phyloP scores from a whole-genome alignment of 1,140 invertebrate genomes.

The Caerostris extrusa region DNA sequence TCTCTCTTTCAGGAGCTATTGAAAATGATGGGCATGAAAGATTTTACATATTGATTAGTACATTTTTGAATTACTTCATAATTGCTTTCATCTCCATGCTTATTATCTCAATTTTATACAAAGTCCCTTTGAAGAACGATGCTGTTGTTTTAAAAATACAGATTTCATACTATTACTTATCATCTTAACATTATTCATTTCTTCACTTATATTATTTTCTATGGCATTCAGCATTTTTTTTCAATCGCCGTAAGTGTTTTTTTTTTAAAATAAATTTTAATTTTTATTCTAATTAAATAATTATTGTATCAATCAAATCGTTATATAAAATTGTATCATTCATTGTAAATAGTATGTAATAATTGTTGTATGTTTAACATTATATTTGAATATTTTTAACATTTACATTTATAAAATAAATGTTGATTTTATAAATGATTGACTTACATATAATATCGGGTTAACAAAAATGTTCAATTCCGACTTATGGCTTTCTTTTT shows the following conservation, averaged over 20 bases:
- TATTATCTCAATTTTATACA: constrained; percentile 83
- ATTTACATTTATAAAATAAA: too few relatives aligned
- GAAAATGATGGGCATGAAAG: constrained; percentile 86
- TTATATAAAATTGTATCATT: too few relatives aligned
- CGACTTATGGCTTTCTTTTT: neutral
- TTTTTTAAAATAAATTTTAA: too few relatives aligned
- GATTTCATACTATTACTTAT: constrained; percentile 83
- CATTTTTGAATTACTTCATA: constrained; percentile 85
- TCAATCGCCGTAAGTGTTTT: constrained; percentile 74
- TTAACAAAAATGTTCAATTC: neutral
- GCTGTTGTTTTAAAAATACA: constrained; percentile 83
- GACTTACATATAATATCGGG: neutral
- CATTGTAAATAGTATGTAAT: too few relatives aligned
- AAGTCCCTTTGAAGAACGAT: constrained; percentile 80
- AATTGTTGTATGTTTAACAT: too few relatives aligned
- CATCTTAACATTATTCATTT: constrained; percentile 66
- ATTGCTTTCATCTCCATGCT: constrained; percentile 83
- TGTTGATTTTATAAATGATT: neutral
- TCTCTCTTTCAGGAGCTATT: constrained; percentile 83
- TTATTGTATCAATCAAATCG: too few relatives aligned
- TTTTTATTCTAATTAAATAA: too few relatives aligned
- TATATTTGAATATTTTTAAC: too few relatives aligned
- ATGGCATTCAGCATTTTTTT: constrained; percentile 78
- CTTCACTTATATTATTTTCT: constrained; percentile 78
- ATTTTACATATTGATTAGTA: constrained; percentile 84